A percentile compares a stretch with the other conserved stretches of the same genome.
Evolutionary conservation across 2,888 invertebrate genomes (phyloP).

Genomic region (Harpalus rubripes): DNA sequence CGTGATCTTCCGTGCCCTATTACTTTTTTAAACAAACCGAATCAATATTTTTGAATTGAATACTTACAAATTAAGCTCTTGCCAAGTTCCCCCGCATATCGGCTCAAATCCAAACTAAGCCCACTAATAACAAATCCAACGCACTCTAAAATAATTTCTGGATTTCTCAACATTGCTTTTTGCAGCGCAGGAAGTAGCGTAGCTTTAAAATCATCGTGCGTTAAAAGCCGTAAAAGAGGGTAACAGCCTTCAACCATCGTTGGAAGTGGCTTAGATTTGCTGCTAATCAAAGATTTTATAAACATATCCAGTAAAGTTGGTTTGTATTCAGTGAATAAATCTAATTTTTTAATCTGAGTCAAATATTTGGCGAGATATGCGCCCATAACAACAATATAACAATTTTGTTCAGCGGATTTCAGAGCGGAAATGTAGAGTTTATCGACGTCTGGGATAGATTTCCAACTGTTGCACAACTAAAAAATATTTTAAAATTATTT

Average conservation of each 20-base stretch:
- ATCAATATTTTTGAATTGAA: too few relatives aligned
- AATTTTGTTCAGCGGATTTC: constrained; percentile 76
- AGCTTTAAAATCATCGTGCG: constrained; percentile 85
- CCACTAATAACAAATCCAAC: constrained; percentile 88
- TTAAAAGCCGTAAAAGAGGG: constrained; percentile 83
- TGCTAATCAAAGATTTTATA: constrained; percentile 87
- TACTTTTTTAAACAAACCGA: too few relatives aligned
- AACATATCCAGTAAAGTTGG: constrained; percentile 84
- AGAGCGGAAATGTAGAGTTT: constrained; percentile 75
- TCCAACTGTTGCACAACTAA: constrained; percentile 73
- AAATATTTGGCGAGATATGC: constrained; percentile 83
- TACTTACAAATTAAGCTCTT: constrained; percentile 87
- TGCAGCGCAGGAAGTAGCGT: constrained; percentile 90
- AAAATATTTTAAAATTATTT: constrained; percentile 67
- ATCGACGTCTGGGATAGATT: constrained; percentile 73
- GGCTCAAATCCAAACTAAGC: constrained; percentile 87
- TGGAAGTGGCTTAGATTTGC: constrained; percentile 86
- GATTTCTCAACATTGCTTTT: constrained; percentile 94
- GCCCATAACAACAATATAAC: constrained; percentile 82
- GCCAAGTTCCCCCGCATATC: constrained; percentile 87
- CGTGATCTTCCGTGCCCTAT: too few relatives aligned
- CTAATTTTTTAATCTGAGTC: constrained; percentile 77
- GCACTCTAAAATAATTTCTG: constrained; percentile 92
- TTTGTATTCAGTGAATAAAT: constrained; percentile 80
- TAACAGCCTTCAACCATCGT: constrained; percentile 84